A percentile compares a stretch with the other conserved stretches of the same genome.
Evolutionary conservation across 2,113 vertebrate species (phyloP).

Genomic region (Bufo gargarizans): DNA sequence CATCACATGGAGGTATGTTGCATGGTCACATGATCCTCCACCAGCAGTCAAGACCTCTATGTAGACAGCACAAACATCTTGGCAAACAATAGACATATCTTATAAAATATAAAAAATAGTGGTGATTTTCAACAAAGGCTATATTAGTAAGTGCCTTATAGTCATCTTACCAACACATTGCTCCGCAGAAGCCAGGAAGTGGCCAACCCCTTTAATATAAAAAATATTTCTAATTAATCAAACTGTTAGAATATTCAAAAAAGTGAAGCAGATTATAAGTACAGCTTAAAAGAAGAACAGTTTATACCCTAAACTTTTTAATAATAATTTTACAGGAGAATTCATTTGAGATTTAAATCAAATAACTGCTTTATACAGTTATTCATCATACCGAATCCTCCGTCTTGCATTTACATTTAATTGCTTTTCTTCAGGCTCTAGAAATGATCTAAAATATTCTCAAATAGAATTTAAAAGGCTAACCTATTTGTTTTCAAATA

Average conservation of each 20-base stretch:
- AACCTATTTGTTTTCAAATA: slow-evolving; percentile 29
- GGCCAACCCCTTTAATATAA: background rate
- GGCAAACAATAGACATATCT: too few relatives aligned
- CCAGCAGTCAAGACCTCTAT: too few relatives aligned
- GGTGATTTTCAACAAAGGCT: too few relatives aligned
- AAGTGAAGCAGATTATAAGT: slow-evolving; percentile 23
- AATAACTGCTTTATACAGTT: slow-evolving; percentile 50
- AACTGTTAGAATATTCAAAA: slow-evolving; percentile 47
- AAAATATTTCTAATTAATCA: slow-evolving; percentile 40
- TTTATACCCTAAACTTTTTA: slow-evolving; percentile 61
- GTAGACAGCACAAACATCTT: too few relatives aligned
- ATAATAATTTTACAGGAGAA: slow-evolving; percentile 48
- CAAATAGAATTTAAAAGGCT: background rate
- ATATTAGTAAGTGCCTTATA: too few relatives aligned
- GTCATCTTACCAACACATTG: too few relatives aligned
- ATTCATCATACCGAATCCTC: slow-evolving; percentile 47
- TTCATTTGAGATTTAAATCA: slow-evolving; percentile 58
- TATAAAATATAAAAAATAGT: too few relatives aligned
- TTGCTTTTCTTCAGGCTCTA: slow-evolving; percentile 57
- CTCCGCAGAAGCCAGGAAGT: too few relatives aligned
- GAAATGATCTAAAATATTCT: slow-evolving; percentile 54
- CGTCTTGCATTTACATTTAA: slow-evolving; percentile 53
- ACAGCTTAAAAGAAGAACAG: slow-evolving; percentile 41
- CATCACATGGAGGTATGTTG: too few relatives aligned
- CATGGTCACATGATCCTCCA: too few relatives aligned